Evolutionary conservation across 1,140 invertebrate genomes (phyloP), one percentile per base, ranked within the genome.

Genomic region (Drosophila watanabei): DNA sequence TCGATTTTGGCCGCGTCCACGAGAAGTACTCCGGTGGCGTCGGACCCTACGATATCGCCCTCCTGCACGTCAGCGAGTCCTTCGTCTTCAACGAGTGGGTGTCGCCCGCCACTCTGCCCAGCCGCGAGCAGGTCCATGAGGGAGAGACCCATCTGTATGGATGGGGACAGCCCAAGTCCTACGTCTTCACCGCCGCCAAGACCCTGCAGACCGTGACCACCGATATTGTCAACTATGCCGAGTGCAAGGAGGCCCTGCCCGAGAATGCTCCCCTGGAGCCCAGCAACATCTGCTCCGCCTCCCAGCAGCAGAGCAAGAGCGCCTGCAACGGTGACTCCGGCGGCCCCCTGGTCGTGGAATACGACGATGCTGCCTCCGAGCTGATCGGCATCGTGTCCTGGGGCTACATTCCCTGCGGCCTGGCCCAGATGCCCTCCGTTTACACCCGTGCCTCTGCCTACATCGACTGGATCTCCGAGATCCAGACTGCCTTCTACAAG

Each of bases 301-400:
- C 95, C 4, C 73, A 95, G 7, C 90, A 92, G 39, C 94, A 95
- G 46, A 94, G 95, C 62, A 86, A 93, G 30, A 95, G 95, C 33
- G 95, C 95, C 11, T 96, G 96, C 92, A 95, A 93, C 64, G 95
- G 95, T 51, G 96, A 96, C 87, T 96, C 95, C 33, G 96, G 96
- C 51, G 95, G 96, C 60, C 96, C 96, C 18, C 82, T 96, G 37
- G 94, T 95, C 24, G 91, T 95, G 52, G 82, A 91, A 62, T n/a
- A 4, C n/a, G 6, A 48, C 4, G 80, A 93, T 16, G 61, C 76
- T 20, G 46, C 83, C 49, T 83, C 90, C 16, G 73, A 84, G 68
- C 49, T 93, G 28, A 83, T 97, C 63, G 97, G 97, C 24, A 93
- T 97, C n/a, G 96, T 97, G 0, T 97, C 96, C 3, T 97, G 96